Conservation (phyloP, 2,797 vertebrate species). For the Antennarius maculatus region DNA sequence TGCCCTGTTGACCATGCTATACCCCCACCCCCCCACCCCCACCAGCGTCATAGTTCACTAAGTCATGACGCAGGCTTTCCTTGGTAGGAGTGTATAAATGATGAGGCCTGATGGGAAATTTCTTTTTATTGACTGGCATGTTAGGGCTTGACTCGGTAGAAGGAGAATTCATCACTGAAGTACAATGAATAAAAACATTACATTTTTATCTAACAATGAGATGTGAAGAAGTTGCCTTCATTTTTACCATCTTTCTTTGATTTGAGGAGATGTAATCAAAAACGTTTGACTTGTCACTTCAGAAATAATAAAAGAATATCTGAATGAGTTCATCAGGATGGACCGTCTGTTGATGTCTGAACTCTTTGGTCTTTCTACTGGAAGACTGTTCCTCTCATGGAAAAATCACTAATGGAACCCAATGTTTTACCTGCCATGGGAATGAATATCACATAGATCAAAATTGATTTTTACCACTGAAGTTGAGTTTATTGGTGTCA, state of each 20-base stretch:
- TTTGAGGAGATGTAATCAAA: not conserved
- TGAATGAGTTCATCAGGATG: not conserved
- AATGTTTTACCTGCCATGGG: not conserved
- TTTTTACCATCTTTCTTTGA: not conserved
- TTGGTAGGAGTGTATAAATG: slow-evolving; percentile 15
- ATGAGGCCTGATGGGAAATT: slow-evolving; percentile 30
- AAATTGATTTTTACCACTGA: no score
- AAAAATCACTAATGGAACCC: not conserved
- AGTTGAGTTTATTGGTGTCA: not conserved
- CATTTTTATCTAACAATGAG: not conserved
- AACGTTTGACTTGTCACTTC: not conserved
- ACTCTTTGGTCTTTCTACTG: not conserved
- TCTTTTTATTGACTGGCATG: slow-evolving; percentile 12
- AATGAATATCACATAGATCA: not conserved
- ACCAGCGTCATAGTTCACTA: not conserved
- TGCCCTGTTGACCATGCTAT: slow-evolving; percentile 35
- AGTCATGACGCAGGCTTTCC: not conserved
- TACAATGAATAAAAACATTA: not conserved
- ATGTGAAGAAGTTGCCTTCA: not conserved
- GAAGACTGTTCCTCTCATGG: not conserved
- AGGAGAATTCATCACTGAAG: slow-evolving; percentile 9
- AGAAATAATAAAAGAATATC: not conserved
- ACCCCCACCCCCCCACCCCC: slow-evolving; percentile 8
- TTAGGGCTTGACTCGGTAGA: slow-evolving; percentile 31
- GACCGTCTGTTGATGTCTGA: not conserved